Evolutionary conservation across 2,113 vertebrate genomes (phyloP), one percentile per base, ranked within the genome.

Genomic region (Crotalus tigris): DNA sequence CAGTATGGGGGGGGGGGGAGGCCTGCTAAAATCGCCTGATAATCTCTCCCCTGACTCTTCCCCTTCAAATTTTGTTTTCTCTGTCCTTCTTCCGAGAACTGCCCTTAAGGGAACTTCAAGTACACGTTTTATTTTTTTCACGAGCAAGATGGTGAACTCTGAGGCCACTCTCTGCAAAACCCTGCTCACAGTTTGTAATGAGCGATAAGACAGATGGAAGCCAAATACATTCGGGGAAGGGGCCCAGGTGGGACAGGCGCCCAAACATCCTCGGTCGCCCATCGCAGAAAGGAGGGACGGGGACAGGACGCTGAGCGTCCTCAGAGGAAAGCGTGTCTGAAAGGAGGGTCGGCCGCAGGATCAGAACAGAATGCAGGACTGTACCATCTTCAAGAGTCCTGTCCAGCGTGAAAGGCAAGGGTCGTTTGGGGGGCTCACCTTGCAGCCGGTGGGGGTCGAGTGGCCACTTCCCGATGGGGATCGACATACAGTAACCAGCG

Each of bases 401-500:
- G 85, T 24, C 64, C 23, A n/a, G n/a, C 26, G 59, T 51, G 11
- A 51, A 33, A 57, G 46, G 46, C 11, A 29, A 19, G 24, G 64
- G 92, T 15, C 15, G 0, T 21, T 23, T 19, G 2, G 44, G 59
- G 54, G 89, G 95, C 94, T 97, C 94, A 97, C 96, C 96, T 95
- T 23, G 94, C 95, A 92, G 92, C 91, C 95, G 91, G 95, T 95
- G 51, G 96, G 96, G 85, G 96, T 94, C 85, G 95, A 94, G 90
- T 95, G 88, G 17, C 96, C 94, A 92, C 97, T 96, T 94, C 97
- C 94, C 49, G 98, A 98, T 3, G 98, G 98, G 29, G 97, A 96
- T 91, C 98, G 97, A 88, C 97, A 98, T 94, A 99, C 96, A 7
- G 98, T 99, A 92, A 98, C 97, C 96, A 98, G 96, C 94, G 98